phyloP scores from a whole-genome alignment of 2,113 vertebrate genomes.

The Dasyurus viverrinus region DNA sequence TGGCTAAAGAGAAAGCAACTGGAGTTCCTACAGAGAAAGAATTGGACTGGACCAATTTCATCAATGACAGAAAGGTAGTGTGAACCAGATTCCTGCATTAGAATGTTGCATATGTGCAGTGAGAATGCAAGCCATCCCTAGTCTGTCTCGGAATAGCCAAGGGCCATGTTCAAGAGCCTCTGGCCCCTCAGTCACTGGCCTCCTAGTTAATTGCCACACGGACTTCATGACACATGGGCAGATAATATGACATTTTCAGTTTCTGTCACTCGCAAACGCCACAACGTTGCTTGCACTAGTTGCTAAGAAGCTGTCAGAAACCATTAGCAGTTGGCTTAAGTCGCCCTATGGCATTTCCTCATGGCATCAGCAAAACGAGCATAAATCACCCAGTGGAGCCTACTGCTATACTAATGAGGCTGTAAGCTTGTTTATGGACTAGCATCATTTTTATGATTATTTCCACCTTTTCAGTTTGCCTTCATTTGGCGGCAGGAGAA shows the following conservation, averaged over 20 bases:
- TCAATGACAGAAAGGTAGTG: conserved; percentile 74
- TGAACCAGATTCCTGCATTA: conserved; percentile 82
- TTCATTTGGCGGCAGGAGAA: conserved; percentile 89
- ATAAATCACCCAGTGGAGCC: conserved; percentile 93
- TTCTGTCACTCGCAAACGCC: conserved; percentile 91
- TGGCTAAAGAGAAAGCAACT: conserved; percentile 82
- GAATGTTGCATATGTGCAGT: conserved; percentile 82
- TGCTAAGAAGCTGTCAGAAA: conserved; percentile 98
- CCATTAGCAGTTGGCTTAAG: conserved; percentile 95
- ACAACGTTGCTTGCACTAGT: conserved; percentile 91
- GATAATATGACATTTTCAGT: conserved; percentile 94
- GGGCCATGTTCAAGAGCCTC: conserved; percentile 95
- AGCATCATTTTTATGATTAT: conserved; percentile 97
- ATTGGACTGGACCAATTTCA: conserved; percentile 67
- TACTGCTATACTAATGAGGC: conserved; percentile 97
- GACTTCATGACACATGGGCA: conserved; percentile 91
- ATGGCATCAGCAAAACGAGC: conserved; percentile 92
- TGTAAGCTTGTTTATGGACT: conserved; percentile 95
- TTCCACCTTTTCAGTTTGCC: conserved; percentile 92
- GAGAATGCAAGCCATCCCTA: conserved; percentile 76
- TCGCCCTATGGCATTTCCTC: conserved; percentile 96
- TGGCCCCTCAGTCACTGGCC: conserved; percentile 96
- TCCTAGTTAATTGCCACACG: conserved; percentile 97
- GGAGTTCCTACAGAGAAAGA: conserved; percentile 70
- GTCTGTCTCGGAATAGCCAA: conserved; percentile 89